Percentiles rank a stretch among this genome's conserved stretches.
phyloP scores from a whole-genome alignment of 2,888 invertebrate species.

The Drosophila kanekoi region DNA sequence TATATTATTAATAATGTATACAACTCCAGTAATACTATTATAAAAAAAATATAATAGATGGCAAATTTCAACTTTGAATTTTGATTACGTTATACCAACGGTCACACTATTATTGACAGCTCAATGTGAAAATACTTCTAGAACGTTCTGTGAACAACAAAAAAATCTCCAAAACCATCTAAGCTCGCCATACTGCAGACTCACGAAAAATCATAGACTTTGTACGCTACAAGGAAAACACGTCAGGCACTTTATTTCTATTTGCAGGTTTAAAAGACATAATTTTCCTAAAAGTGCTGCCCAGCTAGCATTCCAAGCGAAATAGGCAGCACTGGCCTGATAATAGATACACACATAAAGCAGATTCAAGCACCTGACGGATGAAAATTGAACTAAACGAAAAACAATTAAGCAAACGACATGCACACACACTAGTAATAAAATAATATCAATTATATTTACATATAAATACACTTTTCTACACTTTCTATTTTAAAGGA shows the following conservation, averaged over 20 bases:
- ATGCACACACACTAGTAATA: neutral
- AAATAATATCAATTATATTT: neutral
- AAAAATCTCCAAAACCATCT: too few species aligned
- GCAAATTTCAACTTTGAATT: too few species aligned
- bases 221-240: neutral
- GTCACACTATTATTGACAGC: neutral
- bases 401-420: neutral
- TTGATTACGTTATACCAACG: too few species aligned
- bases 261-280: neutral
- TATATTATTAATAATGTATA: too few species aligned
- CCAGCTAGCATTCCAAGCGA: conserved; percentile 1
- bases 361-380: neutral
- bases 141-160: neutral
- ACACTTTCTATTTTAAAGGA: conserved; percentile 14
- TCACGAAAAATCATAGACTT: too few species aligned
- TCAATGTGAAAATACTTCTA: neutral
- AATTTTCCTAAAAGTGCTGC: conserved; percentile 17
- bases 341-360: conserved; percentile 37
- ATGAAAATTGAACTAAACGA: neutral
- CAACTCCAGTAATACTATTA: too few species aligned
- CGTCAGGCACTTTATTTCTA: neutral
- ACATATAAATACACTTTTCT: neutral
- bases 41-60: too few species aligned
- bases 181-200: too few species aligned
- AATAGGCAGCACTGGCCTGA: conserved; percentile 40